Base-by-base conservation (phyloP, 2,888 invertebrate species). In the Lasius fuliginosus region DNA sequence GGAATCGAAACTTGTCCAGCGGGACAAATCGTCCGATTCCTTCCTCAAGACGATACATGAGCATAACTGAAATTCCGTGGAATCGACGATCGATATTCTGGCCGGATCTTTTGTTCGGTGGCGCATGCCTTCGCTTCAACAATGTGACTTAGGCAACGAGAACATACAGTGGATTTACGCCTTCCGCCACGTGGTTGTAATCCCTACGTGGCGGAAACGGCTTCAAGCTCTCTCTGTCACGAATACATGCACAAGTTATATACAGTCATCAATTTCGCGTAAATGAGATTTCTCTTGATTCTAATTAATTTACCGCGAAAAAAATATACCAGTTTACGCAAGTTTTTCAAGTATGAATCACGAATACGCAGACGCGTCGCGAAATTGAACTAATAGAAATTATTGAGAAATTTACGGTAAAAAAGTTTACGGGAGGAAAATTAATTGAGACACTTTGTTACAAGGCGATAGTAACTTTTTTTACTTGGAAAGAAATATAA, bases 21-120 rank as follows among this genome's bases (percentile, higher is more conserved):
- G n/a, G 23, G 56, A 56, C 23, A 23, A 56, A 56, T 56, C 56
- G 15, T 18, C 30, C 12, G 33, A 62, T 64, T 12, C 11, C 67
- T 67, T 46, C 42, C 15, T 18, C 49, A 18, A 49, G 49, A 46
- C 46, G 46, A 49, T 27, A 56, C 46, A n/a, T 23, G 40, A 53
- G 68, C 62, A 81, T 81, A 67, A 69, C 62, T 71, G 75, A 62
- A 46, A 85, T 85, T 83, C 71, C 85, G 15, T 56, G 33, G 65
- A 76, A 67, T 76, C 81, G 46, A 30, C 30, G 64, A 86, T 83
- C 75, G 71, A 83, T 83, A 75, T 65, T 81, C 23, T 62, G 49
- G 36, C 58, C 8, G 76, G 64, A 42, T 49, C 53, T 74, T 84
- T 81, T 68, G 36, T 75, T 64, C 67, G 49, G 36, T 46, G 73